These are phyloP conservation scores for Carpatolechia fugitivella DNA, from an alignment of 2,888 invertebrate genomes.

Conservation along the genomic window DNA sequence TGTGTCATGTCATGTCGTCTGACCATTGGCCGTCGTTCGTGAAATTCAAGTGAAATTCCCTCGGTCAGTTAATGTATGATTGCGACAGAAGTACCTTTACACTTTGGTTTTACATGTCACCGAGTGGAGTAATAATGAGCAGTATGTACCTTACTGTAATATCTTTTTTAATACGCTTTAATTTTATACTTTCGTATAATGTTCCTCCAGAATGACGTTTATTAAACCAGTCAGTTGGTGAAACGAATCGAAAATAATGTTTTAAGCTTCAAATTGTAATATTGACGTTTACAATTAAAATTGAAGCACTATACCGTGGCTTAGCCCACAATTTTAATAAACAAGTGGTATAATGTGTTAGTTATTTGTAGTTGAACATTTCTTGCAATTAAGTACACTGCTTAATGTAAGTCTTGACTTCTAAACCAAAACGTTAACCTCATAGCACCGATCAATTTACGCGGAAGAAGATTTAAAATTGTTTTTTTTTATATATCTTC, in stretches of 20 bases:
- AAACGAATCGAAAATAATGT: background rate
- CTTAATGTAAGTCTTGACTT: background rate
- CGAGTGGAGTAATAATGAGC: constrained; percentile 13
- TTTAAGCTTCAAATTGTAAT: background rate
- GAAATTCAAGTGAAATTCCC: constrained; percentile 19
- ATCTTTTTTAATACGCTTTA: constrained; percentile 13
- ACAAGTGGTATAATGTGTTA: background rate
- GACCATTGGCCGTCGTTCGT: constrained; percentile 4
- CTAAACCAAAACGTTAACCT: background rate
- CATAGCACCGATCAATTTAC: background rate
- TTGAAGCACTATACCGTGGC: background rate
- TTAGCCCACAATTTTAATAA: background rate
- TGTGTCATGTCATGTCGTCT: constrained; percentile 16
- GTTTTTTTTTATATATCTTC: background rate
- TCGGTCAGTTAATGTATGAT: constrained; percentile 16
- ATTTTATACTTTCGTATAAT: constrained; percentile 11
- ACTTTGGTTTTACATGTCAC: constrained; percentile 18
- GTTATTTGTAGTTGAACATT: background rate
- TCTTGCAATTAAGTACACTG: background rate
- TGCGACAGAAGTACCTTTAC: constrained; percentile 16
- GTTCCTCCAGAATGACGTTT: constrained; percentile 9
- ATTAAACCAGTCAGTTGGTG: constrained; percentile 2
- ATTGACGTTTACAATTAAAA: background rate
- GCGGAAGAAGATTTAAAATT: background rate
- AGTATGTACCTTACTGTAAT: constrained; percentile 8